Base-by-base conservation (phyloP, 2,888 invertebrate species). In the Hydrotaea diabolus region DNA sequence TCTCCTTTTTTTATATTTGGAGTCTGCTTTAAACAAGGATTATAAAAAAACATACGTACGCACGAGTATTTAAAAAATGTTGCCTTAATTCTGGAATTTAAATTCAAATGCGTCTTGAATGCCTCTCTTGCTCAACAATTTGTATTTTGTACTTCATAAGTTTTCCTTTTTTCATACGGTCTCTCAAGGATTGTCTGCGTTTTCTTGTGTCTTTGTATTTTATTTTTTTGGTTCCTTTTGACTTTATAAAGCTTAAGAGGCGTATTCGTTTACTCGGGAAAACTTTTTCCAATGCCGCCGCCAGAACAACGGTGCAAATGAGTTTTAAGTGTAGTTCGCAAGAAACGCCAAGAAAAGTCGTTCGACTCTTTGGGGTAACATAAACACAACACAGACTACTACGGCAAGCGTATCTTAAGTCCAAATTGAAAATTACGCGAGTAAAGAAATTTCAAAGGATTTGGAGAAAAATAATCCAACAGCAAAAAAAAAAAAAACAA, bases 191-290 rank as follows among this genome's bases (percentile, higher is more conserved):
- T 82, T 78, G 78, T 78, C 78, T 79, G 71, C 31, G n/a, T 75
- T 75, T 75, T 55, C 21, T 15, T 55, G 36, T 36, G 31, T 31
- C n/a, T n/a, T n/a, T n/a, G n/a, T n/a, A n/a, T n/a, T n/a, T n/a
- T n/a, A 36, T 55, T 62, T 71, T 64, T 39, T 64, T 5, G 15
- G 5, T 66, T 43, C 39, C 39, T 39, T 66, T 80, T 83, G 74
- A 59, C 77, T 84, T 74, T 77, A 75, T 64, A 57, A 78, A 80
- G 80, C 84, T 84, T 84, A 81, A 84, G 80, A 84, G 84, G 81
- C 84, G 81, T 78, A 84, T 80, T 78, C 77, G 80, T 84, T 84
- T 84, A 78, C 77, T 64, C 81, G 75, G 75, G 72, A 76, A 79
- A 83, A 84, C 39, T 81, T 84, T 78, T 69, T 49, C 46, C 66